phyloP scores from a whole-genome alignment of 1,140 invertebrate genomes.

The Ceratosolen fusciceps region DNA sequence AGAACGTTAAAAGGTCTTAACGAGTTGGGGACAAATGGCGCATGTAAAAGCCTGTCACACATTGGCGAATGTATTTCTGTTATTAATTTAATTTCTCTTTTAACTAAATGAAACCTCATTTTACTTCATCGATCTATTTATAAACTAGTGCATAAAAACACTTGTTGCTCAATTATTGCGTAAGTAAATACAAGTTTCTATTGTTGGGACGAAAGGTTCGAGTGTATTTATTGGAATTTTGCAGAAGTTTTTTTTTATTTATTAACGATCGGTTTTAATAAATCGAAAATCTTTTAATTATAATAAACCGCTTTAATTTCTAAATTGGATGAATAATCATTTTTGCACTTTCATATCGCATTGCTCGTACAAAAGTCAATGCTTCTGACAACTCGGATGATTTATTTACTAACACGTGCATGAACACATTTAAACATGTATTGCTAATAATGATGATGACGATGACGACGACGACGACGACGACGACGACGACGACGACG shows the following conservation, averaged over 20 bases:
- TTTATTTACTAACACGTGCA: background rate
- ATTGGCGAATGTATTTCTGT: background rate
- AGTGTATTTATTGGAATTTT: too few species aligned
- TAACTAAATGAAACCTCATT: background rate
- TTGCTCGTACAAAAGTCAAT: background rate
- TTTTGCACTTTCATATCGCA: background rate
- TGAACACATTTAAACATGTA: background rate
- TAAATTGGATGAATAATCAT: background rate
- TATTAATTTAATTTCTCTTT: constrained; percentile 24
- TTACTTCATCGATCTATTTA: background rate
- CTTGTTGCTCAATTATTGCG: constrained; percentile 28
- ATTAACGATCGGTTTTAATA: background rate
- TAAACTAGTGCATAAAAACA: constrained; percentile 7
- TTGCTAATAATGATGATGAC: background rate
- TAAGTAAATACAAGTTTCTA: constrained; percentile 32
- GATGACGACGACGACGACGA: too few species aligned
- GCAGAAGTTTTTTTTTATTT: background rate
- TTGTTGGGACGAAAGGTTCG: constrained; percentile 27
- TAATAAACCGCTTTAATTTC: too few species aligned
- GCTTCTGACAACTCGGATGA: background rate
- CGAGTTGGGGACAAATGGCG: constrained; percentile 36
- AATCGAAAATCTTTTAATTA: constrained; percentile 2
- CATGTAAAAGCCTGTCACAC: background rate
- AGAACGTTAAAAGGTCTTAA: constrained; percentile 17
- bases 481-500: too few species aligned